Base-by-base conservation (phyloP, 2,113 vertebrate genomes). In the Corydoras sp. region DNA sequence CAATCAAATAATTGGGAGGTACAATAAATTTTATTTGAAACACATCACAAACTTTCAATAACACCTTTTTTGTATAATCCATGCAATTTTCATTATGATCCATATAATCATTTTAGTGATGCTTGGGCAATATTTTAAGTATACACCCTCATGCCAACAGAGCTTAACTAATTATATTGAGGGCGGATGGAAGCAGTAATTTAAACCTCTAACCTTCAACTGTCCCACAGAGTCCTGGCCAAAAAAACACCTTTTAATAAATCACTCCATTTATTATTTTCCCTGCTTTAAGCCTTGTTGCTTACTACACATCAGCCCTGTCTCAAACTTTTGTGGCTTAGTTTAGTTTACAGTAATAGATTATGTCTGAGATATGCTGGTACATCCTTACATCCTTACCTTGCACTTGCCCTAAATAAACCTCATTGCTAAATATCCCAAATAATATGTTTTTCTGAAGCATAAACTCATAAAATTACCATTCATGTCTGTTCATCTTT, bases 211-310 rank as follows among this genome's bases (percentile, higher is more conserved):
- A 70, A 78, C 72, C 64, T 78, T 78, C 54, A 72, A 14, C 10
- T 54, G 64, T 75, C 75, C 49, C 54, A 13, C 15, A 31, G 68
- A 75, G 24, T 58, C 59, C 13, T 15, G 51, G 63, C 55, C 60
- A 68, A 66, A 54, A 43, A 63, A 53, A 68, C 50, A 43, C 35
- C 35, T 43, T 35, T 78, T 69, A 64, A 75, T 75, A 65, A 78
- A 78, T 78, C 73, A 72, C 14, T 56, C 63, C 63, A 70, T 66
- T 75, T 78, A 75, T 71, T 68, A 76, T 64, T 68, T 31, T 58
- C 49, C 60, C 64, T 71, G n/a, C 58, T 49, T 64, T 43, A 43
- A 8, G 4, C 2, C 4, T 8, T 43, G 4, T 43, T 43, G 35
- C 7, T 43, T 43, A 43, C 7, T 43, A 43, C 7, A 71, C 61